Percentiles rank a stretch among this genome's conserved stretches.
Evolutionary conservation across 2,797 vertebrate species (phyloP).

Genomic region (Squalus acanthias): DNA sequence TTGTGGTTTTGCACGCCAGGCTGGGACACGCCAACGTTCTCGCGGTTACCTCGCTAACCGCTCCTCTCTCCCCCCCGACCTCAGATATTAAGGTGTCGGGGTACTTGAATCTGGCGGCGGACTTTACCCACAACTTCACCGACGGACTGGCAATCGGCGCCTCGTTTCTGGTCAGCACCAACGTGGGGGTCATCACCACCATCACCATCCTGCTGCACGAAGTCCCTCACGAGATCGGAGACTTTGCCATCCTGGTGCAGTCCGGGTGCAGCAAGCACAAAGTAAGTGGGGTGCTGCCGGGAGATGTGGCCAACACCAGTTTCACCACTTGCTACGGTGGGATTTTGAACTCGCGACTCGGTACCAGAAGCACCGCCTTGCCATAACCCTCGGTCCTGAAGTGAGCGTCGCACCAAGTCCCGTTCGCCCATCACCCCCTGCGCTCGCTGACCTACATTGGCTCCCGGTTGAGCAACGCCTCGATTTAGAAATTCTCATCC

Average conservation of each 20-base stretch:
- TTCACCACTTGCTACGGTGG: too few relatives aligned
- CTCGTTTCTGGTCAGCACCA: conserved; percentile 72
- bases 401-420: background rate
- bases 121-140: conserved; percentile 86
- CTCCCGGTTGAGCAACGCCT: background rate
- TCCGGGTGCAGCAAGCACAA: conserved; percentile 84
- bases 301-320: too few relatives aligned
- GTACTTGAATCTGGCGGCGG: conserved; percentile 84
- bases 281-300: conserved; percentile 50
- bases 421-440: background rate
- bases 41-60: background rate
- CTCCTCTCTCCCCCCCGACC: background rate
- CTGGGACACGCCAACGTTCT: background rate
- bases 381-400: background rate
- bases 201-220: conserved; percentile 85
- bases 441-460: too few relatives aligned
- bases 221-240: conserved; percentile 86
- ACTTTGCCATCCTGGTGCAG: conserved; percentile 86
- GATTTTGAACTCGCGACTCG: too few relatives aligned
- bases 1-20: too few relatives aligned
- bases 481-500: too few relatives aligned
- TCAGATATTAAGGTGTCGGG: conserved; percentile 80
- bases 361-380: too few relatives aligned
- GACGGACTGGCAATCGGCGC: conserved; percentile 85
- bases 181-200: conserved; percentile 75